Percentiles rank a stretch among this genome's conserved stretches.
Conservation (phyloP, 2,797 vertebrate species). For the Lutjanus campechanus region DNA sequence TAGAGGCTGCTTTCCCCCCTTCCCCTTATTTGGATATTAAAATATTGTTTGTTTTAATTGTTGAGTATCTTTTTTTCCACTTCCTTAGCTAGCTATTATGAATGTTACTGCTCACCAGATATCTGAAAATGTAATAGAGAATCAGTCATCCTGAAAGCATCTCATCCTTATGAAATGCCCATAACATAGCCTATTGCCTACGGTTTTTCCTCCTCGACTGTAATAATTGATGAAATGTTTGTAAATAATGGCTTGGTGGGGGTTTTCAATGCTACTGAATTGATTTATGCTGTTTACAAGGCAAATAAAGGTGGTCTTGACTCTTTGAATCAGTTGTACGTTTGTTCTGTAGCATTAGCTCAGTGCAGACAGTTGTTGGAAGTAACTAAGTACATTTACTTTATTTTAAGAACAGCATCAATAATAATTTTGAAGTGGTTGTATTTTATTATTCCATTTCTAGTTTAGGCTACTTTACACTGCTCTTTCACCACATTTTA, state of each 20-base stretch:
- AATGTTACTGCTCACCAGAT: slow-evolving; percentile 77
- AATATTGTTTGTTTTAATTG: slow-evolving; percentile 51
- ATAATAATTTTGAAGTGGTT: too few species aligned
- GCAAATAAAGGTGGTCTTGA: slow-evolving; percentile 90
- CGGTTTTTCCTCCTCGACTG: slow-evolving; percentile 80
- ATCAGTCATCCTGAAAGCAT: slow-evolving; percentile 65
- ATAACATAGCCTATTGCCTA: slow-evolving; percentile 73
- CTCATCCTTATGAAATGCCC: slow-evolving; percentile 72
- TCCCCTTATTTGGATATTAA: slow-evolving; percentile 52
- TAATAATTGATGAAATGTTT: slow-evolving; percentile 87
- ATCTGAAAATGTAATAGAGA: slow-evolving; percentile 61
- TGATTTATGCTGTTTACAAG: slow-evolving; percentile 91
- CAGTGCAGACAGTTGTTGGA: too few species aligned
- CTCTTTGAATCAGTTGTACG: slow-evolving; percentile 69
- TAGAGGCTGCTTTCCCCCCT: slow-evolving; percentile 62
- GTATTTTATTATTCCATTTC: not conserved
- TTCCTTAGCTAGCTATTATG: slow-evolving; percentile 68
- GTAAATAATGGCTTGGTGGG: slow-evolving; percentile 91
- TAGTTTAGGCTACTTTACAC: not conserved
- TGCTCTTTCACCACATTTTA: not conserved
- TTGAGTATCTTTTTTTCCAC: slow-evolving; percentile 42
- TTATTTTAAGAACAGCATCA: too few species aligned
- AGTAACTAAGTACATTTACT: too few species aligned
- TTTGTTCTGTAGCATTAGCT: not conserved
- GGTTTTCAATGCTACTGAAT: slow-evolving; percentile 90